Evolutionary conservation across 2,113 vertebrate species (phyloP), one percentile per base, ranked within the genome.

Genomic region (Mixornis gularis): DNA sequence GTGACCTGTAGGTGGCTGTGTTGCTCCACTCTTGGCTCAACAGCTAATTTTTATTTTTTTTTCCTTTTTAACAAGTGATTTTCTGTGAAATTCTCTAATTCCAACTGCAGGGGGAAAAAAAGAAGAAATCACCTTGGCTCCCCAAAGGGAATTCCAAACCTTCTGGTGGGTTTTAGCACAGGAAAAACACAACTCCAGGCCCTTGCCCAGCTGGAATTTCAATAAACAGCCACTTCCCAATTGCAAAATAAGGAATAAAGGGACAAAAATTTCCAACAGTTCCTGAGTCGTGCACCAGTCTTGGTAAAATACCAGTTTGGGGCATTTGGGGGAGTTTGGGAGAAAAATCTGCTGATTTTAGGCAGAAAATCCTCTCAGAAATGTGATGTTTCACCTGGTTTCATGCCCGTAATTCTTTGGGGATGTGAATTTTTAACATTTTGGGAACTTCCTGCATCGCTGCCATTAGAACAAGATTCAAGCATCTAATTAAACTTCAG

Each of bases 1-100:
- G 4, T n/a, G 34, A 65, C 93, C 95, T 95, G 93, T 65, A 96
- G 95, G 8, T 95, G 94, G 95, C 93, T 40, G 68, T 34, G 51
- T 92, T 96, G 93, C 78, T 90, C 91, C 89, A 89, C 5, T 5
- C 85, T 93, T 90, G 88, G 22, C 43, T 82, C 81, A 60, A 52
- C 22, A 59, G 34, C 84, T 52, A 32, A 41, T 15, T 55, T 43
- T 30, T 41, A 40, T 13, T 20, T 44, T 46, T 20, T 46, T 46
- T 46, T 38, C 36, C 10, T 46, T 43, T 43, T 43, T 18, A 43
- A 2, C 38, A 38, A 44, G 21, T 0, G 25, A 43, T 58, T 59
- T 41, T 8, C 30, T 43, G 17, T 36, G 30, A 3, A 51, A 76
- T 51, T 32, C 52, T 17, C 2, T 5, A 30, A 44, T 36, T 84